Conservation (phyloP, 2,797 vertebrate genomes). For the Clarias fuscus region DNA sequence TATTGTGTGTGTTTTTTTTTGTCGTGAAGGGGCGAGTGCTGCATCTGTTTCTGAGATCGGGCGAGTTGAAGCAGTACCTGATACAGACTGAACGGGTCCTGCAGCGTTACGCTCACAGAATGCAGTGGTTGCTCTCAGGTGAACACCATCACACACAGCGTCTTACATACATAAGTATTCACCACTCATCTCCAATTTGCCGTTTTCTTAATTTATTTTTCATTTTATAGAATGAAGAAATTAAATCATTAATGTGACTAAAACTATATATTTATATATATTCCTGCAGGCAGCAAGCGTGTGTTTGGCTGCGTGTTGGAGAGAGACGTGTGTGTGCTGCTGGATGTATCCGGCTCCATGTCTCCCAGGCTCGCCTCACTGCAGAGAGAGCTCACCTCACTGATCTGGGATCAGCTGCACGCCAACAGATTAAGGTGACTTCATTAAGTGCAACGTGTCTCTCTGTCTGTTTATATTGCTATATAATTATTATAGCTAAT, state of each 20-base stretch:
- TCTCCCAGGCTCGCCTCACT: conserved; percentile 65
- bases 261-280: neutral
- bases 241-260: too few species aligned
- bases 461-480: neutral
- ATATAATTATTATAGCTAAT: too few species aligned
- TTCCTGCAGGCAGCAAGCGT: conserved; percentile 74
- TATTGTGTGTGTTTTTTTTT: neutral
- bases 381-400: conserved; percentile 69
- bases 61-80: conserved; percentile 73
- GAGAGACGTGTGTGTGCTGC: conserved; percentile 74
- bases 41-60: conserved; percentile 72
- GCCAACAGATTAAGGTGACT: conserved; percentile 51
- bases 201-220: too few species aligned
- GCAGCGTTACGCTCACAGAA: conserved; percentile 66
- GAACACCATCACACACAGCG: neutral
- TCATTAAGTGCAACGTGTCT: neutral
- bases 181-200: neutral
- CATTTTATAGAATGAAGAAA: too few species aligned
- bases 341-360: conserved; percentile 83
- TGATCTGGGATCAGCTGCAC: conserved; percentile 84
- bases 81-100: conserved; percentile 63
- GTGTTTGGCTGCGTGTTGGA: conserved; percentile 79
- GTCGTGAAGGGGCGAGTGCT: conserved; percentile 55
- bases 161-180: neutral
- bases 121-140: conserved; percentile 84